Evolutionary conservation across 2,797 vertebrate genomes (phyloP), one percentile per base, ranked within the genome.

Genomic region (Lophotriccus pileatus): DNA sequence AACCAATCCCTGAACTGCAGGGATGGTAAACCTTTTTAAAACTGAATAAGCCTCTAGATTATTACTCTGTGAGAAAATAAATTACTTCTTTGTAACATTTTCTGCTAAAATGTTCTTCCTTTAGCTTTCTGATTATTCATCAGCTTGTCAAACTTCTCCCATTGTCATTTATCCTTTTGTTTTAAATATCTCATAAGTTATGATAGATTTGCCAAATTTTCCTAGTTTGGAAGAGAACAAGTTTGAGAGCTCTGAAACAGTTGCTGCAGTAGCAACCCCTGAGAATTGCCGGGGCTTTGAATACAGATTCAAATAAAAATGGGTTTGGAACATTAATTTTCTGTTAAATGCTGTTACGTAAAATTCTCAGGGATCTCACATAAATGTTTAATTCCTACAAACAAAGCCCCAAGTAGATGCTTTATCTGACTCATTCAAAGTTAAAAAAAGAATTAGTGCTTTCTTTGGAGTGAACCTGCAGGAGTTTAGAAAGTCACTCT

Each of bases 51-150:
- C 32, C 32, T 34, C 23, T 34, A 34, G 44, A 59, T 50, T 94
- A 25, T 85, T 94, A 37, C 58, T 80, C 22, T 32, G 18, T 82
- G 87, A 93, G 58, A 95, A 94, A 96, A 95, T 85, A 96, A 96
- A 95, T 97, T 49, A 77, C 84, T 96, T 12, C 83, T 94, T 70
- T 83, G 22, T 75, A 41, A 70, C 2, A 8, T 66, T 92, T 93
- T 84, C 64, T 84, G 67, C 83, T 56, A 81, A 73, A 34, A 14
- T 52, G 15, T 89, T 93, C 58, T 91, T 95, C 47, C 74, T 94
- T 89, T 63, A 41, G 53, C 50, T 89, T 89, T 84, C 63, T 85
- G 68, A 36, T 92, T 88, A 84, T 91, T 70, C 55, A 53, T 77
- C 55, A 72, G 18, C n/a, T 87, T 94, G 58, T 94, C 85, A 69